Evolutionary conservation across 2,888 invertebrate genomes (phyloP), one percentile per base, ranked within the genome.

Genomic region (Apoderus coryli): DNA sequence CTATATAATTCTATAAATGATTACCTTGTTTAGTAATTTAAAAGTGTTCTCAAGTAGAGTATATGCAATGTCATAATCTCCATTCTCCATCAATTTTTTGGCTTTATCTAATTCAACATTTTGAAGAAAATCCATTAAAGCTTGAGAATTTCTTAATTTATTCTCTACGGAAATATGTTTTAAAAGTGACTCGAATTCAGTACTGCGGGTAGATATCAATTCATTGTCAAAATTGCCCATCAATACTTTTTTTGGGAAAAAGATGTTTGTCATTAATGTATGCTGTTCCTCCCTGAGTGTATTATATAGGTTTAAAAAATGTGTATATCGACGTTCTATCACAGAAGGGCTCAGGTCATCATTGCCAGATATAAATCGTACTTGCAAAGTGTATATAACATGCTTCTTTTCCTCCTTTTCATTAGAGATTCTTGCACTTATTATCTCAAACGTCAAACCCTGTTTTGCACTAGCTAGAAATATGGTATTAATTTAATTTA

Each of bases 241-340:
- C 3, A 77, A 48, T 36, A 67, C 68, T 61, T 78, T 78, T 50
- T 70, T 71, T 6, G 79, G 78, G 52, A 79, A 78, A 28, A 61
- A 56, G 4, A 74, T 50, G 34, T 50, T 55, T 30, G 49, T 52
- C 54, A 78, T 54, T 34, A 69, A 49, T 16, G 55, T 45, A 1
- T 76, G 67, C 49, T 63, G 61, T 27, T 69, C 68, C 36, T 66
- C 69, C 44, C 66, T 72, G 13, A 80, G 54, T 2, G 63, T 61
- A 40, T 63, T 65, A 47, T 71, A 77, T 3, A 80, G 58, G 36
- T 68, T 68, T 29, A 71, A 57, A 50, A 79, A 80, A 44, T 79
- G 72, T 4, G 77, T 76, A 51, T 80, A 80, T 42, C 79, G 63
- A 29, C 79, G 59, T 46, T 77, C 75, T 27, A 78, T 69, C 36